Conservation (phyloP, 2,888 invertebrate species). For the Morpho helenor region DNA sequence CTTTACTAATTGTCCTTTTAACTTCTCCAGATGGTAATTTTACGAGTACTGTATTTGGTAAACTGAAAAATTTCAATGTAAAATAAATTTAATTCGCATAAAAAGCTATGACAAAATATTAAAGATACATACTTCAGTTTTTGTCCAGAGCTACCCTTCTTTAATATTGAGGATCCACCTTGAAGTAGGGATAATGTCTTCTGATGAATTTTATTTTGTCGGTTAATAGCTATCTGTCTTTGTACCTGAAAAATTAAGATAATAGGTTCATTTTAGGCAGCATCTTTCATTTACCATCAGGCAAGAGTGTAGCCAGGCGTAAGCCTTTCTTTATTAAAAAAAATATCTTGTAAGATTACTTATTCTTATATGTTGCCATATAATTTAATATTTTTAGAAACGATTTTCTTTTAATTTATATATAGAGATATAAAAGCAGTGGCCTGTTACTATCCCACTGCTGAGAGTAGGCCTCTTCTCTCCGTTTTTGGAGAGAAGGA, state of each 20-base stretch:
- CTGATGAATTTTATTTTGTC: constrained; percentile 84
- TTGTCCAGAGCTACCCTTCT: constrained; percentile 58
- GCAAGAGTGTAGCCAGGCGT: too few species aligned
- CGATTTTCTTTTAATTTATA: too few species aligned
- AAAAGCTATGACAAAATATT: not conserved
- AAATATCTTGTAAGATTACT: too few species aligned
- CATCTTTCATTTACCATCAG: too few species aligned
- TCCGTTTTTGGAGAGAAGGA: too few species aligned
- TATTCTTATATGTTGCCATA: too few species aligned
- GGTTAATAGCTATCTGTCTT: constrained; percentile 87
- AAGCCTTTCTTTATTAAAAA: too few species aligned
- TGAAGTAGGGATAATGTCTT: constrained; percentile 86
- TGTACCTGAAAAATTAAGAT: constrained; percentile 73
- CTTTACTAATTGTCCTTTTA: constrained; percentile 61
- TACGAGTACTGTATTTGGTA: constrained; percentile 69
- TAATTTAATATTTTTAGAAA: too few species aligned
- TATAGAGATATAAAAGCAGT: too few species aligned
- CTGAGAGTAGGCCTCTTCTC: too few species aligned
- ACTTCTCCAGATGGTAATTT: constrained; percentile 69
- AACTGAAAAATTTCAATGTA: constrained; percentile 35
- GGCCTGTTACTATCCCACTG: too few species aligned
- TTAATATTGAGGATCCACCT: constrained; percentile 81
- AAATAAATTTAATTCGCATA: not conserved
- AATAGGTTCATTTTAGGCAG: not conserved
- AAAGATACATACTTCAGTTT: constrained; percentile 61